Conservation (phyloP, 2,797 vertebrate genomes). For the Clarias laeviceps region DNA sequence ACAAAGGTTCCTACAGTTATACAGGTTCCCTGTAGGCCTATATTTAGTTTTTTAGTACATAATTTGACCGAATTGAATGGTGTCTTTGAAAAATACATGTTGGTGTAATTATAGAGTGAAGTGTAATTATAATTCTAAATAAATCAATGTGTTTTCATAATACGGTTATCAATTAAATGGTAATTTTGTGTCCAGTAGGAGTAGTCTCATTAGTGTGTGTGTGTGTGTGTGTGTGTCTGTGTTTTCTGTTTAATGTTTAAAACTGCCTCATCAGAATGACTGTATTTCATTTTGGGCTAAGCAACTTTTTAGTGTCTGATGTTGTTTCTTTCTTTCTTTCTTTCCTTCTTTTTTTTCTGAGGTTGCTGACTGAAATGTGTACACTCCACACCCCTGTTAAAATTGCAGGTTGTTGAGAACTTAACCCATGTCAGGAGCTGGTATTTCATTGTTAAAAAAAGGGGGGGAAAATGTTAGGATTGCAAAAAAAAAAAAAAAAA, state of each 20-base stretch:
- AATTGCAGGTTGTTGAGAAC: too few relatives aligned
- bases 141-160: constrained; percentile 13
- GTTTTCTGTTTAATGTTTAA: neutral
- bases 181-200: neutral
- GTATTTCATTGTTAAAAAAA: too few relatives aligned
- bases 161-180: neutral
- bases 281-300: constrained; percentile 16
- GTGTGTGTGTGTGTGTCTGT: neutral
- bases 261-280: constrained; percentile 15
- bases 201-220: neutral
- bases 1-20: too few relatives aligned
- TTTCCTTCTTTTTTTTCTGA: too few relatives aligned
- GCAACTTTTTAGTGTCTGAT: neutral
- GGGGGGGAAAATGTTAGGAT: too few relatives aligned
- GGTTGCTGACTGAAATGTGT: neutral
- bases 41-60: neutral
- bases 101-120: neutral
- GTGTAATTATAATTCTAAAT: neutral
- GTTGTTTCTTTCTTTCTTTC: neutral
- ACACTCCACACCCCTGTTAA: too few relatives aligned
- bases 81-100: neutral
- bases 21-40: too few relatives aligned
- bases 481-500: too few relatives aligned
- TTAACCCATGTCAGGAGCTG: too few relatives aligned
- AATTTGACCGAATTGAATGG: neutral